Conservation (phyloP, 2,113 vertebrate species). For the Malaclemys terrapin region DNA sequence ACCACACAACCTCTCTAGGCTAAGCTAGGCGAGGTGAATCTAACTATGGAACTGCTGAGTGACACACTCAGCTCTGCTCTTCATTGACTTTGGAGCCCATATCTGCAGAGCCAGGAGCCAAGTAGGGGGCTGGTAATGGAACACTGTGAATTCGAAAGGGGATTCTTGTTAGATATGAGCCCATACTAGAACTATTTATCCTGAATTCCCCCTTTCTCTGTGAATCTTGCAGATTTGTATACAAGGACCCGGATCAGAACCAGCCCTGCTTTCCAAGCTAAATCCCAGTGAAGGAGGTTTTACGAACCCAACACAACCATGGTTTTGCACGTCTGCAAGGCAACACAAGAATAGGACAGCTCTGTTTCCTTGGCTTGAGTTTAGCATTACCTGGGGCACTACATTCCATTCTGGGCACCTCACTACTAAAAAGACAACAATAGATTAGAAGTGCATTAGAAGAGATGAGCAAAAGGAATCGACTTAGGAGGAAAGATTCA, state of each 20-base stretch:
- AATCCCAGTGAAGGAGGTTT: background rate
- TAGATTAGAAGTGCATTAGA: background rate
- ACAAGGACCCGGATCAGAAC: background rate
- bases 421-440: background rate
- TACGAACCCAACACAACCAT: rapidly evolving
- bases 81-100: rapidly evolving
- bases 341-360: background rate
- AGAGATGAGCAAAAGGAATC: background rate
- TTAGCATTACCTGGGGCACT: background rate
- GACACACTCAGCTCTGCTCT: background rate
- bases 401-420: background rate
- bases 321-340: rapidly evolving
- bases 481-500: background rate
- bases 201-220: background rate
- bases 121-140: background rate
- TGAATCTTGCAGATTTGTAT: background rate
- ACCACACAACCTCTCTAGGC: background rate
- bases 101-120: background rate
- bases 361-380: rapidly evolving
- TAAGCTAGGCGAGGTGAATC: background rate
- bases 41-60: background rate
- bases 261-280: background rate
- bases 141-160: background rate
- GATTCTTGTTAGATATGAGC: background rate
- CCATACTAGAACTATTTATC: background rate